Conservation (phyloP, 92 coral and sea anemone genomes). For the Heliopora coerulea region DNA sequence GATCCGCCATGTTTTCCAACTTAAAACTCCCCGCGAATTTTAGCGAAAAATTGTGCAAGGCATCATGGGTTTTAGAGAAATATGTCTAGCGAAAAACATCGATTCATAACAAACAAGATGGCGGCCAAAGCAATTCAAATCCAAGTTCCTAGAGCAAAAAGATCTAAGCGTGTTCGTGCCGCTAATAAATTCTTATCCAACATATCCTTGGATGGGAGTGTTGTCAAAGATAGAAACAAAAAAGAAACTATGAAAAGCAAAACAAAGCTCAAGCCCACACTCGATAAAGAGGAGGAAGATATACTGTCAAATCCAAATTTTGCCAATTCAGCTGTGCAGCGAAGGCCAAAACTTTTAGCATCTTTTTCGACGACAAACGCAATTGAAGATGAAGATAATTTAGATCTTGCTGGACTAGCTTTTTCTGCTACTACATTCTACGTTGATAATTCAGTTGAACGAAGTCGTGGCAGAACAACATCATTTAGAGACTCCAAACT, state of each 20-base stretch:
- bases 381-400: constrained; percentile 14
- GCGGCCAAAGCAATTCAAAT: constrained; percentile 76
- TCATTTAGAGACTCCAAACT: constrained; percentile 19
- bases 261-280: not conserved
- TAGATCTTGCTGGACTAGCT: constrained; percentile 10
- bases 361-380: constrained; percentile 78
- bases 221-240: constrained; percentile 41
- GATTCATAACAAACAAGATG: constrained; percentile 53
- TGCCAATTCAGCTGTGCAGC: constrained; percentile 5
- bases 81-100: not conserved
- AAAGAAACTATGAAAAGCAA: constrained; percentile 18
- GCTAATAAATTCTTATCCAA: constrained; percentile 90
- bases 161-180: constrained; percentile 79
- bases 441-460: not conserved
- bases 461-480: not conserved
- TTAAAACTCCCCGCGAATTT: not conserved
- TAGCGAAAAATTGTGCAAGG: too few relatives aligned
- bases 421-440: constrained; percentile 7
- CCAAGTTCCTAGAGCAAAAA: constrained; percentile 53
- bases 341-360: constrained; percentile 62
- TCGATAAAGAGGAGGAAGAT: constrained; percentile 37
- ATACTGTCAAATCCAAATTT: constrained; percentile 30
- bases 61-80: too few relatives aligned
- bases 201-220: constrained; percentile 89
- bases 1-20: not conserved